Base-by-base conservation (phyloP, 1,140 invertebrate genomes). In the Theocolax elegans region DNA sequence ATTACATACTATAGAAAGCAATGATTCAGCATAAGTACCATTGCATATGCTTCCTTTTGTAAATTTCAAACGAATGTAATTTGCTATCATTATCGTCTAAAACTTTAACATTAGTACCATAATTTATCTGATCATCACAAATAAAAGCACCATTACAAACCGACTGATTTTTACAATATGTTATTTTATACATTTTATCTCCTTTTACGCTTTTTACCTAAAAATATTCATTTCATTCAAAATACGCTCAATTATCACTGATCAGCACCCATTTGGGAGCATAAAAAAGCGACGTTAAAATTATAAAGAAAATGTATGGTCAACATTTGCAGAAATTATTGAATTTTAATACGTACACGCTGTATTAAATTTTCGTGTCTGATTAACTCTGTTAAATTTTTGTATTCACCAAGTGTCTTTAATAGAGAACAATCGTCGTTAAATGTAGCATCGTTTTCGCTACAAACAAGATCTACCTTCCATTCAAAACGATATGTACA, bases 401-500 rank as follows among this genome's bases (percentile, higher is more conserved):
- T 19, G 9, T 23, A 27, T 51, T 59, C 66, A 12, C 35, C 56
- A 49, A 27, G 62, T 25, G 70, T 67, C 69, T 79, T 79, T 29
- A 65, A 65, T 62, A 84, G 73, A 0, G 38, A 76, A 60, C 79
- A 83, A 19, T 79, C 75, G 4, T 73, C 21, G 19, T 68, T 25
- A 72, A 76, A 80, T 54, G 59, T 60, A 15, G 79, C 80, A 19
- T 67, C 59, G 15, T 69, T 44, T 13, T 71, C 71, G 15, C 72
- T 75, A 71, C 87, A 88, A 66, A 86, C 83, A 60, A 83, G 75
- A 68, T 80, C 87, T 17, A 87, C 88, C 63, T 80, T 79, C 86
- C 87, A 88, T 31, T 83, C 79, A 71, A 88, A 88, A 23, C 69
- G 44, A 69, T 87, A 87, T 48, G 79, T 77, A 75, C 87, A 88